Evolutionary conservation across 1,140 invertebrate species (phyloP), one percentile per base, ranked within the genome.

Genomic region (Drosophila hydei): DNA sequence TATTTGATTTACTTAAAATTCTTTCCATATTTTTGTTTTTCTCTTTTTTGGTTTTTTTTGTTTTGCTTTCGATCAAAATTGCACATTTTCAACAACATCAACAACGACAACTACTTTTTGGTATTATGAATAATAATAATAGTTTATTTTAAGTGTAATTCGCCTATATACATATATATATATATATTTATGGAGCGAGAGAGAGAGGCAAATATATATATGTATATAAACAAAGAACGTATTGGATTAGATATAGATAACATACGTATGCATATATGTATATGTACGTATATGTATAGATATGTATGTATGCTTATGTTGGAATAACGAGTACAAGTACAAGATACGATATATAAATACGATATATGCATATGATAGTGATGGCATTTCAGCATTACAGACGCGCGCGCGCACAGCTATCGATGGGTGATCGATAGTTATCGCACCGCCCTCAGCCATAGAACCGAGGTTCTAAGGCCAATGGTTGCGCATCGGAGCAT

Each of bases 81-180:
- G 83, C 83, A 87, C 77, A 87, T 87, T 87, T 87, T 87, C 83
- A 87, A 87, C 83, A 87, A 87, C 83, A 87, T 87, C 83, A 87
- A 87, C 83, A 87, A 87, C 83, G 83, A 87, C 83, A 87, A 87
- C 83, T 87, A 87, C 83, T 87, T 87, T 87, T 87, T 80, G 81
- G 77, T 87, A 77, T 87, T 87, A 87, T 79, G 74, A 81, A 71
- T 85, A 85, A 71, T 81, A 81, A 67, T 87, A 87, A 75, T 87
- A 42, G 38, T 42, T 14, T 73, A 78, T 87, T 78, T 51, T 77
- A 75, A 75, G 75, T 78, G 64, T 74, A 61, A 56, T 18, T 33
- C 30, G 52, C n/a, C 23, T 62, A 70, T 52, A 67, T 50, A 60
- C 38, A 58, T 67, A 62, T 67, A 43, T 45, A 52, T 14, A 59